Evolutionary conservation across 1,140 invertebrate genomes (phyloP), one percentile per base, ranked within the genome.

Genomic region (Alviniconcha marisindica): DNA sequence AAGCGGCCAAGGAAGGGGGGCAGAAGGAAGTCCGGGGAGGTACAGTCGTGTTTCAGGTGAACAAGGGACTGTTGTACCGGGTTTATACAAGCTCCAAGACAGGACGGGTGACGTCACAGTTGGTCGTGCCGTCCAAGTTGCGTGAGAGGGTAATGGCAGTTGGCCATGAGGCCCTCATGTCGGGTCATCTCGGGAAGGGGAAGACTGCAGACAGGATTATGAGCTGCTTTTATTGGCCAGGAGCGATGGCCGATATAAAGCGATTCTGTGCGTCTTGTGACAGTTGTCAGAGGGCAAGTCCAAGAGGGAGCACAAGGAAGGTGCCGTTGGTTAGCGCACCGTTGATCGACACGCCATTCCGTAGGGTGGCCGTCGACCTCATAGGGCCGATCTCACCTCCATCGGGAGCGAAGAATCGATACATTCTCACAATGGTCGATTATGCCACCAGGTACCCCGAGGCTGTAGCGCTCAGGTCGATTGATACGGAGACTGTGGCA

Each of bases 311-410:
- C 7, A 24, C 74, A 15, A n/a, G 21, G 1, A 85, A 81, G 54
- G 82, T 78, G 18, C 86, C 69, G 18, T 69, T 86, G 24, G 66
- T 73, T 14, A 33, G 78, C n/a, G 81, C 84, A 60, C 78, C 84
- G 33, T 2, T 89, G 0, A 86, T 87, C 12, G 81, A 84, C 18
- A 71, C 42, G 14, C 82, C 87, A 28, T 90, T 90, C 73, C 60
- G 86, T 21, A 31, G 86, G 21, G 80, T 89, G 21, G 88, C 87
- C 0, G 78, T 89, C 0, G 86, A 88, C 76, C 24, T 88, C 1
- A 36, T 85, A 77, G 86, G 86, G 31, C 85, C 85, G 0, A 79
- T 88, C 31, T 24, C 40, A 24, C 86, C 86, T 15, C 24, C 66
- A 4, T 73, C 84, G 10, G 84, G 85, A 1, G 78, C 60, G 60